Conservation (phyloP, 2,113 vertebrate species). For the Hippocampus mohnikei region DNA sequence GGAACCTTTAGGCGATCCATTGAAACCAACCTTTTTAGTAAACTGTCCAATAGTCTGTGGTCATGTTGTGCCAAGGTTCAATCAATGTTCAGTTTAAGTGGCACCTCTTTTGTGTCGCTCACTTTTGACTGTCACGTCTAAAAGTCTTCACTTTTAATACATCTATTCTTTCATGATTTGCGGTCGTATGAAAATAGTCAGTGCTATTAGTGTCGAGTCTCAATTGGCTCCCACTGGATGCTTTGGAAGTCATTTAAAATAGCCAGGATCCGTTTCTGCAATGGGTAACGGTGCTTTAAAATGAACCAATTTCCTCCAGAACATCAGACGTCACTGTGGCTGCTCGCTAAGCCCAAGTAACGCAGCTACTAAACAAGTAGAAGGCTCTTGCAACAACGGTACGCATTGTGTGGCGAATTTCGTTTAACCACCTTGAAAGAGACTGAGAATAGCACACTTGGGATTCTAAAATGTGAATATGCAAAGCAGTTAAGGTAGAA, state of each 20-base stretch:
- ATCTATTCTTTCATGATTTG: constrained; percentile 21
- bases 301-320: neutral
- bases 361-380: neutral
- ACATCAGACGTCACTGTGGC: neutral
- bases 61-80: constrained; percentile 17
- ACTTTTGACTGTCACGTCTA: constrained; percentile 14
- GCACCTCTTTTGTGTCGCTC: neutral
- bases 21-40: constrained; percentile 50
- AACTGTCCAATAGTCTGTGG: constrained; percentile 41
- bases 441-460: neutral
- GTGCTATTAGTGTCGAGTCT: neutral
- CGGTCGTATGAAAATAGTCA: neutral
- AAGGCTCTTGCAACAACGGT: neutral
- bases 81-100: constrained; percentile 17
- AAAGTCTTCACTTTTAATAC: constrained; percentile 10
- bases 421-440: neutral
- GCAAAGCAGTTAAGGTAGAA: neutral
- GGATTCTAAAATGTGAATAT: neutral
- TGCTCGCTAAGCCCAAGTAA: neutral
- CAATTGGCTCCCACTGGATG: neutral
- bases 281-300: neutral
- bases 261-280: neutral
- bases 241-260: neutral
- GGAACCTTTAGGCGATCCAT: constrained; percentile 62
- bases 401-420: neutral